These are phyloP conservation scores for Sebastes nivosus DNA, from an alignment of 2,797 vertebrate species.

Conservation along the genomic window DNA sequence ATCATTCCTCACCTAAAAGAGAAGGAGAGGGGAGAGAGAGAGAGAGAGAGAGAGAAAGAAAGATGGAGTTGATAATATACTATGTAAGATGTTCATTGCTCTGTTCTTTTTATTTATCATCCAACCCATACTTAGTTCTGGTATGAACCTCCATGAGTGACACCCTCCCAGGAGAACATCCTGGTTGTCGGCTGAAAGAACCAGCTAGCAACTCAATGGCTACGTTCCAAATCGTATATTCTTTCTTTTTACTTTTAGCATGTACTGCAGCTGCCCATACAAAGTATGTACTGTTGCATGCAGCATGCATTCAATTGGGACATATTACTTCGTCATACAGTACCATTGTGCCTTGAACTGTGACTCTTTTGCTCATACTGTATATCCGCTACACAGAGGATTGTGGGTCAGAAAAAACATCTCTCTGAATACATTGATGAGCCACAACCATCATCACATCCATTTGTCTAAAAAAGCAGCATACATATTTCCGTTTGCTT, in stretches of 20 bases:
- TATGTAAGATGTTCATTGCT: neutral
- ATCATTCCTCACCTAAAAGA: conserved; percentile 94
- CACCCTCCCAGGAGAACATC: neutral
- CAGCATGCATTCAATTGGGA: too few relatives aligned
- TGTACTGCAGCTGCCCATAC: too few relatives aligned
- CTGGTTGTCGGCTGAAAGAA: neutral
- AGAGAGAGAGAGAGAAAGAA: neutral
- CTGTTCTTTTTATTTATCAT: neutral
- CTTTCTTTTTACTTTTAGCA: too few relatives aligned
- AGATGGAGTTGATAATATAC: neutral
- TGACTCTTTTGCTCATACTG: too few relatives aligned
- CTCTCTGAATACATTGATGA: too few relatives aligned
- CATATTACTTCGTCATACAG: too few relatives aligned
- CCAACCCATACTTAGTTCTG: neutral
- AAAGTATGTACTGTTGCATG: too few relatives aligned
- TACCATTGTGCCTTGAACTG: too few relatives aligned
- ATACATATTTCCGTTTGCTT: neutral
- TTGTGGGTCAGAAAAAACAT: too few relatives aligned
- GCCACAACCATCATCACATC: too few relatives aligned
- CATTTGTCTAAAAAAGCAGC: neutral
- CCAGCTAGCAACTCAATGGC: neutral
- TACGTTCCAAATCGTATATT: too few relatives aligned
- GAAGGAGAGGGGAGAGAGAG: neutral
- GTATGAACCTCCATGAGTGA: neutral
- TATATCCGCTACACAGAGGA: too few relatives aligned